A percentile compares a stretch with the other conserved stretches of the same genome.
phyloP scores from a whole-genome alignment of 1,140 invertebrate genomes.

The Copidosoma floridanum region DNA sequence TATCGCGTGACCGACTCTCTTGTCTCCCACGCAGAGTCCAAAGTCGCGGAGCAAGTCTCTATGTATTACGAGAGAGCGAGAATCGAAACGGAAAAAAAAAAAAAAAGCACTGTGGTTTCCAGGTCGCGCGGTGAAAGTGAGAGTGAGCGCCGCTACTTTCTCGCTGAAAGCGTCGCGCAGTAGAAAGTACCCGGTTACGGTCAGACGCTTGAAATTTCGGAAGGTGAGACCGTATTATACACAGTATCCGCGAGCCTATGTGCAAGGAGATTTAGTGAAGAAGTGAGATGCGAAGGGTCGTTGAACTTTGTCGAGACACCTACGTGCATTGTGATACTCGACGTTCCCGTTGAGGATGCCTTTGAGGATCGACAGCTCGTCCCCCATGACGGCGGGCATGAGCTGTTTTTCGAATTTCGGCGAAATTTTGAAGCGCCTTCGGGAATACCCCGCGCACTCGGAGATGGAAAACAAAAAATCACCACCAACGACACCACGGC shows the following conservation, averaged over 20 bases:
- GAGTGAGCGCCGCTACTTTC: conserved; percentile 1
- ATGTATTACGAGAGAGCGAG: neutral
- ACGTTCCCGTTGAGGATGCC: conserved; percentile 84
- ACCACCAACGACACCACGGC: neutral
- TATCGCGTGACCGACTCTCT: too few species aligned
- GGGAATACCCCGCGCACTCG: neutral
- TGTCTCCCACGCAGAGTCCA: too few species aligned
- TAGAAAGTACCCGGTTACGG: too few species aligned
- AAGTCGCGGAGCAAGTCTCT: too few species aligned
- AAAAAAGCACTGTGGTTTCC: neutral
- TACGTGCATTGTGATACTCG: conserved; percentile 88
- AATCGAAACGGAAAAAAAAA: neutral
- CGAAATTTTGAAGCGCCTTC: conserved; percentile 19
- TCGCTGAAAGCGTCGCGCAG: too few species aligned
- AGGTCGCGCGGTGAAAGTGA: neutral
- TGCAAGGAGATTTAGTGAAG: too few species aligned
- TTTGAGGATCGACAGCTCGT: conserved; percentile 84
- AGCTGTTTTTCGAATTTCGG: conserved; percentile 28
- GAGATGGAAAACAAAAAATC: too few species aligned
- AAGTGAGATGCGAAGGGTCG: too few species aligned
- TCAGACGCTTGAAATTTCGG: too few species aligned
- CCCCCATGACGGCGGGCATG: conserved; percentile 63
- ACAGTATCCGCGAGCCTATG: too few species aligned
- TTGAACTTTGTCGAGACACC: conserved; percentile 52
- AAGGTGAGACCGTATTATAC: too few species aligned